phyloP scores from a whole-genome alignment of 2,888 invertebrate species.

The Eupsilia transversa region DNA sequence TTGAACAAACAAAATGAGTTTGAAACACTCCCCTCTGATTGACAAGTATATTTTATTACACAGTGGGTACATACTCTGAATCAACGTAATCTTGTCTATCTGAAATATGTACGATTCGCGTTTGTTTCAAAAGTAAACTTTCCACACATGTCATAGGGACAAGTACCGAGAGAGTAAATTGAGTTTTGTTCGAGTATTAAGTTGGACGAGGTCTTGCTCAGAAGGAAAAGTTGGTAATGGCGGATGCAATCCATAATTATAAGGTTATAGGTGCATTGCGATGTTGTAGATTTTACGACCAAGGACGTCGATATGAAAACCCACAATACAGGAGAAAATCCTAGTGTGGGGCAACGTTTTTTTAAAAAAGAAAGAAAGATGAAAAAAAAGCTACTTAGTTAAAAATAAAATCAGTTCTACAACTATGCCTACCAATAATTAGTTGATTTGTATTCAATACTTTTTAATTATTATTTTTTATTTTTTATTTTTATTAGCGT shows the following conservation, averaged over 20 bases:
- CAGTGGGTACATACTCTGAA: not conserved
- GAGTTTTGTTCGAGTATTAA: conserved; percentile 18
- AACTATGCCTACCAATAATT: no score
- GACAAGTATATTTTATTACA: not conserved
- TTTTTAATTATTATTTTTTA: no score
- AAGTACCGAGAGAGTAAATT: conserved; percentile 24
- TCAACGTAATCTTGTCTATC: conserved; percentile 5
- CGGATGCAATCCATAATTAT: not conserved
- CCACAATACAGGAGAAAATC: no score
- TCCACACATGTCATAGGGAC: conserved; percentile 5
- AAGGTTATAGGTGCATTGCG: not conserved
- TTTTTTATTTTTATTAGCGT: no score
- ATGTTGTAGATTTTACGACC: not conserved
- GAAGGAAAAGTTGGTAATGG: conserved; percentile 3
- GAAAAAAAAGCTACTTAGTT: not conserved
- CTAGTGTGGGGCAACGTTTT: no score
- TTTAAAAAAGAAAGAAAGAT: no score
- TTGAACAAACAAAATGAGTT: not conserved
- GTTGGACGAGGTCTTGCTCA: conserved; percentile 2
- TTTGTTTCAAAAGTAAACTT: conserved; percentile 43
- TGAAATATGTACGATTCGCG: not conserved
- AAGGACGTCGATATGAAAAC: not conserved
- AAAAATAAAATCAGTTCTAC: not conserved
- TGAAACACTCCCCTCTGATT: not conserved
- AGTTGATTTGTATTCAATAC: not conserved